Evolutionary conservation across 2,113 vertebrate species (phyloP).

Genomic region (Puffinus mauretanicus): DNA sequence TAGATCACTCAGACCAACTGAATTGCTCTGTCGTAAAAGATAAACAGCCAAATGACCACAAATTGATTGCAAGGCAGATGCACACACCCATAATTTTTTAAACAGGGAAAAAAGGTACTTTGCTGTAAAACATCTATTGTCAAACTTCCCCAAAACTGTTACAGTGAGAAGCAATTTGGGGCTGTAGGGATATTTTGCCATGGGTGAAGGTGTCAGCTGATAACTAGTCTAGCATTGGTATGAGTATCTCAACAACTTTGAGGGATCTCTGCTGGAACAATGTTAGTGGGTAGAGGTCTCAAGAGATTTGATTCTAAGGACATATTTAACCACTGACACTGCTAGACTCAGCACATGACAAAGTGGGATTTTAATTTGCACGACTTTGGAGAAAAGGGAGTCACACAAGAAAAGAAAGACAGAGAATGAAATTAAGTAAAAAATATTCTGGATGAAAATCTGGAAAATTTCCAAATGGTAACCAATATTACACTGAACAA

Average conservation of each 20-base stretch:
- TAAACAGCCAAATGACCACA: not conserved
- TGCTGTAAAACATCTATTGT: not conserved
- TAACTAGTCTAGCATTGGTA: not conserved
- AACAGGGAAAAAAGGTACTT: fast-evolving
- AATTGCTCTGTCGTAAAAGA: not conserved
- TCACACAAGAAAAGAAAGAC: not conserved
- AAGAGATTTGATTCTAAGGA: not conserved
- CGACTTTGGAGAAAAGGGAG: not conserved
- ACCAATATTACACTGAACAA: not conserved
- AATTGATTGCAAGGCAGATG: not conserved
- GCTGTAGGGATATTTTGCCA: not conserved
- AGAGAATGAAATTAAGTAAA: not conserved
- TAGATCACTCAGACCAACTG: not conserved
- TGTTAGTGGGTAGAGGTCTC: not conserved
- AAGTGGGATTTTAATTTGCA: not conserved
- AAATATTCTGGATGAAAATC: not conserved
- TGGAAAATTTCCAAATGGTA: not conserved
- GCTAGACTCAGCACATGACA: not conserved
- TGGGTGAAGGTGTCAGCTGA: not conserved
- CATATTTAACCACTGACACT: not conserved
- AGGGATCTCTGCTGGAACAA: not conserved
- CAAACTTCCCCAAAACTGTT: not conserved
- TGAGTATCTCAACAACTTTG: not conserved
- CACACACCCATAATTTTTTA: not conserved
- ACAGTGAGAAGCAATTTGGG: not conserved